A percentile compares a stretch with the other conserved stretches of the same genome.
phyloP scores from a whole-genome alignment of 2,888 invertebrate species.

The Plusia festucae region DNA sequence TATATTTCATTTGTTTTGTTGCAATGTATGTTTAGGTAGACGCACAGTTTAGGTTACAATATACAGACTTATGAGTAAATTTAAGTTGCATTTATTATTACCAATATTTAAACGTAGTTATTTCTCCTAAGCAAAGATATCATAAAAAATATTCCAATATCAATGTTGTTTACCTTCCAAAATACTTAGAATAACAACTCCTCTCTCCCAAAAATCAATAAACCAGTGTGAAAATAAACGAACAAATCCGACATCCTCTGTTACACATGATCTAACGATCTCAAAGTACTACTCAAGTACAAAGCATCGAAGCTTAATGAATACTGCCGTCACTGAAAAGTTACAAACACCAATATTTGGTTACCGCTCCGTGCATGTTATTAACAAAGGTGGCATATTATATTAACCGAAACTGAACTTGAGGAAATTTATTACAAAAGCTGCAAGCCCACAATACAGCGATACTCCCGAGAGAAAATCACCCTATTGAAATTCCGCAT shows the following conservation, averaged over 20 bases:
- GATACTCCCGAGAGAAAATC: background rate
- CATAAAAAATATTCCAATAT: background rate
- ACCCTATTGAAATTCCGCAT: background rate
- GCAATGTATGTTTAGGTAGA: no score
- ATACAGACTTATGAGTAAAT: no score
- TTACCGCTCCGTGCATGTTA: constrained; percentile 71
- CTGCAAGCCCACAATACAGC: constrained; percentile 62
- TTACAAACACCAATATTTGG: constrained; percentile 80
- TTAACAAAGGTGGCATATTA: constrained; percentile 81
- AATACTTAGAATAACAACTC: background rate
- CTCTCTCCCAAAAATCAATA: background rate
- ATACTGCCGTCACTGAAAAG: constrained; percentile 65
- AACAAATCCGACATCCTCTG: constrained; percentile 21
- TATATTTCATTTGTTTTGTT: no score
- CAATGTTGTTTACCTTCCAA: background rate
- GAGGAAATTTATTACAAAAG: constrained; percentile 77
- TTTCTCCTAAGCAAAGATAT: no score
- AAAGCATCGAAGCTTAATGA: constrained; percentile 66
- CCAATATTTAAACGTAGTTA: no score
- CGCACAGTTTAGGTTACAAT: no score
- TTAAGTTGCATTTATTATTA: no score
- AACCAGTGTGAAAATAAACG: background rate
- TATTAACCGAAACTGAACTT: constrained; percentile 79
- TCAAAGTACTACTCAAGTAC: constrained; percentile 27
- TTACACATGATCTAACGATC: constrained; percentile 29